These are phyloP conservation scores for Drosophila nannoptera DNA, from an alignment of 1,140 invertebrate species.

Conservation along the genomic window DNA sequence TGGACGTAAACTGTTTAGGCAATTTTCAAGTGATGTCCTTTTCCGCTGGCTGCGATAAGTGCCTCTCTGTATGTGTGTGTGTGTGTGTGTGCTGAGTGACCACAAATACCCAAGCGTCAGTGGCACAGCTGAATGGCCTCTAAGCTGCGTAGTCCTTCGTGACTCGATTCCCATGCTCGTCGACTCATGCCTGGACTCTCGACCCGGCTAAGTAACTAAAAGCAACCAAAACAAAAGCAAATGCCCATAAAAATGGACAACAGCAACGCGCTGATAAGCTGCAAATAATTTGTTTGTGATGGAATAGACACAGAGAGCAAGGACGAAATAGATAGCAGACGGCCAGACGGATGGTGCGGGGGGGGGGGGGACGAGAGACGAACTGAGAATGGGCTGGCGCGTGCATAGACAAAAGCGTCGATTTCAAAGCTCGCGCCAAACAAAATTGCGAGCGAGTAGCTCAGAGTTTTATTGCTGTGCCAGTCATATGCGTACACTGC, in stretches of 20 bases:
- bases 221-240: conserved; percentile 71
- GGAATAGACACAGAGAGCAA: conserved; percentile 10
- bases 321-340: background rate
- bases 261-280: conserved; percentile 73
- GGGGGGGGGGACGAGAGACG: conserved; percentile 7
- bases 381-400: background rate
- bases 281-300: conserved; percentile 70
- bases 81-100: conserved; percentile 30
- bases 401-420: conserved; percentile 50
- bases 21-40: conserved; percentile 77
- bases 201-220: conserved; percentile 59
- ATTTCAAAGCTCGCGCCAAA: conserved; percentile 61
- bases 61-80: background rate
- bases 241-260: conserved; percentile 75
- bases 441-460: conserved; percentile 33
- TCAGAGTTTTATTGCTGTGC: conserved; percentile 13
- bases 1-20: conserved; percentile 69
- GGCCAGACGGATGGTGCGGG: background rate
- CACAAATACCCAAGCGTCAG: conserved; percentile 44
- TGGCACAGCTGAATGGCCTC: conserved; percentile 21
- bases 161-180: background rate
- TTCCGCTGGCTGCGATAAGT: conserved; percentile 53
- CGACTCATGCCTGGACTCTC: background rate
- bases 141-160: conserved; percentile 10
- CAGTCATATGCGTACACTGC: conserved; percentile 10